phyloP scores from a whole-genome alignment of 2,888 invertebrate genomes.

The Phlogophora meticulosa region DNA sequence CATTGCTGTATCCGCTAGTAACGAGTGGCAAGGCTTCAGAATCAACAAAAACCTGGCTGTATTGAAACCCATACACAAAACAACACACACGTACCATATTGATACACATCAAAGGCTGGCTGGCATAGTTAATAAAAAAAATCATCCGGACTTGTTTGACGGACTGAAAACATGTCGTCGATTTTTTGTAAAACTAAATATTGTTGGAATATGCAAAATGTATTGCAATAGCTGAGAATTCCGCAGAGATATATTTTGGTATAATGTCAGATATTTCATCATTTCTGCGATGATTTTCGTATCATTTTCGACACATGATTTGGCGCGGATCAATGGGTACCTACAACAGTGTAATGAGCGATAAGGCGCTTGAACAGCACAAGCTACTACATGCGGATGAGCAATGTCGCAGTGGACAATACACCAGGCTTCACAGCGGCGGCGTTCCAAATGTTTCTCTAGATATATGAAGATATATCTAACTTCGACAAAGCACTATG shows the following conservation, averaged over 20 bases:
- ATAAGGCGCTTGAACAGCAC: background rate
- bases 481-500: background rate
- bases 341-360: background rate
- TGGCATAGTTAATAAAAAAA: background rate
- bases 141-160: background rate
- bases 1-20: too few species aligned
- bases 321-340: background rate
- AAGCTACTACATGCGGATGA: background rate
- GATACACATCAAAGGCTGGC: conserved; percentile 6
- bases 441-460: background rate
- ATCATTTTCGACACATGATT: background rate
- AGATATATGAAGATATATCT: background rate
- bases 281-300: background rate
- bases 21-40: background rate
- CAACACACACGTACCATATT: background rate
- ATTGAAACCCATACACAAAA: background rate
- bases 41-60: background rate
- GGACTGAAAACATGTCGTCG: background rate
- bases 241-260: background rate
- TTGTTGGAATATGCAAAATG: background rate
- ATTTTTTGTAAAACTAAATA: too few species aligned
- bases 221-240: background rate
- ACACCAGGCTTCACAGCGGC: background rate
- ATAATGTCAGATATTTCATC: background rate
- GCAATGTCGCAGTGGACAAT: background rate